A percentile compares a stretch with the other conserved stretches of the same genome.
Evolutionary conservation across 2,113 vertebrate genomes (phyloP).

Genomic region (Falco punctatus): DNA sequence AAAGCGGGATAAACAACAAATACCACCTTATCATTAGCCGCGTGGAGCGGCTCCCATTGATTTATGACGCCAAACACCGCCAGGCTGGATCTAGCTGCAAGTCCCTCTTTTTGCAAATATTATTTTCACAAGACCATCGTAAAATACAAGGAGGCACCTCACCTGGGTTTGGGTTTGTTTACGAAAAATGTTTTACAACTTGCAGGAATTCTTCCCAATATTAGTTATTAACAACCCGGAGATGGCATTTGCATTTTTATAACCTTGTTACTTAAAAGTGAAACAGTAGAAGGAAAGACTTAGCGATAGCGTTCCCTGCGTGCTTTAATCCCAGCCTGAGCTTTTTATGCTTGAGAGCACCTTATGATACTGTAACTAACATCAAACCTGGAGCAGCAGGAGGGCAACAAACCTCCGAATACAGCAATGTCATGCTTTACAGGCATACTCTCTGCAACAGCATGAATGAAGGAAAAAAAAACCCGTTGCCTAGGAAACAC

Average conservation of each 20-base stretch:
- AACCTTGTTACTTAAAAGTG: slow-evolving; percentile 71
- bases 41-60: slow-evolving; percentile 52
- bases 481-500: slow-evolving; percentile 96
- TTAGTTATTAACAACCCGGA: slow-evolving; percentile 60
- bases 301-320: slow-evolving; percentile 21
- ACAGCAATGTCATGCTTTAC: slow-evolving; percentile 89
- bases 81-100: neutral
- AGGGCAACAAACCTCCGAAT: slow-evolving; percentile 80
- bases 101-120: neutral
- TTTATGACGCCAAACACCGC: slow-evolving; percentile 51
- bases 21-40: slow-evolving; percentile 37
- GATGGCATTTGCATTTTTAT: slow-evolving; percentile 73
- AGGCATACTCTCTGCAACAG: slow-evolving; percentile 79
- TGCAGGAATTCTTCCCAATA: slow-evolving; percentile 45
- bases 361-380: slow-evolving; percentile 82
- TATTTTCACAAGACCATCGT: neutral
- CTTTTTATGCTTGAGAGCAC: slow-evolving; percentile 79
- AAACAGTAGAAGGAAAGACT: slow-evolving; percentile 52
- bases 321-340: slow-evolving; percentile 78
- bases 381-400: slow-evolving; percentile 79
- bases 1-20: slow-evolving; percentile 64
- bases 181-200: slow-evolving; percentile 55
- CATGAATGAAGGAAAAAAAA: slow-evolving; percentile 76
- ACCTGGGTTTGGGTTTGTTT: neutral
- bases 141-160: neutral